A percentile compares a stretch with the other conserved stretches of the same genome.
Evolutionary conservation across 1,140 invertebrate species (phyloP).

Genomic region (Lasaia peninsularis): DNA sequence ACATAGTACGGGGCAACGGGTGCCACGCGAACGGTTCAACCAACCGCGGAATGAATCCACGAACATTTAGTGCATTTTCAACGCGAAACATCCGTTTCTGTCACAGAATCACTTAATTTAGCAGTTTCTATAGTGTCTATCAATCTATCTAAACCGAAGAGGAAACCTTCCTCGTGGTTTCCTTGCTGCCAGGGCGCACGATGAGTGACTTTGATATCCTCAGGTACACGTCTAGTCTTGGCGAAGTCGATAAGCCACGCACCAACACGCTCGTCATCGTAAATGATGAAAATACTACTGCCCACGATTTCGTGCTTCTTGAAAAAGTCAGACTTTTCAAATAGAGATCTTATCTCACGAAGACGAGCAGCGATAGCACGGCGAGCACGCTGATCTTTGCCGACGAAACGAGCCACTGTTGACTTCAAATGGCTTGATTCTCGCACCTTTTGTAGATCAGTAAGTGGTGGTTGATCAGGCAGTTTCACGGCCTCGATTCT

Average conservation of each 20-base stretch:
- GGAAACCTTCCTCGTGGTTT: conserved; percentile 96
- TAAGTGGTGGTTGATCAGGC: conserved; percentile 84
- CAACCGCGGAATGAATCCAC: conserved; percentile 59
- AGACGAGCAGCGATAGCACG: conserved; percentile 85
- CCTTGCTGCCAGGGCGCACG: conserved; percentile 89
- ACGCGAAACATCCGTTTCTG: conserved; percentile 64
- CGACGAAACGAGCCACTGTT: conserved; percentile 89
- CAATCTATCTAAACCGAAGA: conserved; percentile 93
- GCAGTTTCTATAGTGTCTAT: conserved; percentile 73
- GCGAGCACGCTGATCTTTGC: conserved; percentile 81
- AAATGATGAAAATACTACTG: conserved; percentile 95
- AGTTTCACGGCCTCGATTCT: conserved; percentile 97
- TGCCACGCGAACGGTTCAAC: conserved; percentile 48
- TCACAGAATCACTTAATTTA: conserved; percentile 40
- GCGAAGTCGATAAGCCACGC: conserved; percentile 98
- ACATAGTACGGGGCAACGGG: conserved; percentile 34
- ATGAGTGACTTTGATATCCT: conserved; percentile 85
- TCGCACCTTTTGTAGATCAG: conserved; percentile 87
- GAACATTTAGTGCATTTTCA: conserved; percentile 48
- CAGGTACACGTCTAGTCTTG: conserved; percentile 89
- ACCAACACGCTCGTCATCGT: conserved; percentile 90
- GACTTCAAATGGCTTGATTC: conserved; percentile 86
- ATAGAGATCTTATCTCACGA: conserved; percentile 85
- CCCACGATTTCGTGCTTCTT: conserved; percentile 95
- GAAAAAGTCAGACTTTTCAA: conserved; percentile 94